Conservation (phyloP, 2,113 vertebrate genomes). For the Dendrocopos noguchii region DNA sequence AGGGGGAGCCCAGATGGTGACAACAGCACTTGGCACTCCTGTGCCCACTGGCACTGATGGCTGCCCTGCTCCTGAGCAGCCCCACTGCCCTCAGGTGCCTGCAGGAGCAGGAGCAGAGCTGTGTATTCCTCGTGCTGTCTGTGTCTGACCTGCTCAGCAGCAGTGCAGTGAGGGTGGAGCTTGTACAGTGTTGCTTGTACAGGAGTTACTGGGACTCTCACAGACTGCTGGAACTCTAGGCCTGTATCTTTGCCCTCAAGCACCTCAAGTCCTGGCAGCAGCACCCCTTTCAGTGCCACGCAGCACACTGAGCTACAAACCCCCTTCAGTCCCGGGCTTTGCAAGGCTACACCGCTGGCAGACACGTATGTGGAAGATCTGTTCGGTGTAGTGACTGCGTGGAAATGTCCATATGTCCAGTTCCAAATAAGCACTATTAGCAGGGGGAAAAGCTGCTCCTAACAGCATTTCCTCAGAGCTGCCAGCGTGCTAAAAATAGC, state of each 20-base stretch:
- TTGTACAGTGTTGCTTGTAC: not conserved
- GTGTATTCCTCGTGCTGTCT: accelerated
- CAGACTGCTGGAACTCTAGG: not conserved
- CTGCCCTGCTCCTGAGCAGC: not conserved
- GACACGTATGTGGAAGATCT: not conserved
- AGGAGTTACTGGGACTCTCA: not conserved
- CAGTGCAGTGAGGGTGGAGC: not conserved
- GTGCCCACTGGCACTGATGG: accelerated
- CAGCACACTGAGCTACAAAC: not conserved
- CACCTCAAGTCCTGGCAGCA: not conserved
- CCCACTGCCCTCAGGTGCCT: not conserved
- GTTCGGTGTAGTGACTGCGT: not conserved
- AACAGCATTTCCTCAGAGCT: conserved; percentile 32
- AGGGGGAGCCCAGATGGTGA: no score
- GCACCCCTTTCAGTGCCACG: not conserved
- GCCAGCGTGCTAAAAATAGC: not conserved
- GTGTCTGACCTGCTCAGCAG: no score
- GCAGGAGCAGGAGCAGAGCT: not conserved
- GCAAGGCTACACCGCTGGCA: not conserved
- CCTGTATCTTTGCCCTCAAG: not conserved
- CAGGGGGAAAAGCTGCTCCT: conserved; percentile 4
- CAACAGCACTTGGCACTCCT: not conserved
- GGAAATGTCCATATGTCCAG: conserved; percentile 3
- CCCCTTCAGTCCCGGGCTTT: not conserved
- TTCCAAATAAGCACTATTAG: conserved; percentile 18